A percentile compares a stretch with the other conserved stretches of the same genome.
Conservation (phyloP, 2,797 vertebrate genomes). For the Sebastes dallii region DNA sequence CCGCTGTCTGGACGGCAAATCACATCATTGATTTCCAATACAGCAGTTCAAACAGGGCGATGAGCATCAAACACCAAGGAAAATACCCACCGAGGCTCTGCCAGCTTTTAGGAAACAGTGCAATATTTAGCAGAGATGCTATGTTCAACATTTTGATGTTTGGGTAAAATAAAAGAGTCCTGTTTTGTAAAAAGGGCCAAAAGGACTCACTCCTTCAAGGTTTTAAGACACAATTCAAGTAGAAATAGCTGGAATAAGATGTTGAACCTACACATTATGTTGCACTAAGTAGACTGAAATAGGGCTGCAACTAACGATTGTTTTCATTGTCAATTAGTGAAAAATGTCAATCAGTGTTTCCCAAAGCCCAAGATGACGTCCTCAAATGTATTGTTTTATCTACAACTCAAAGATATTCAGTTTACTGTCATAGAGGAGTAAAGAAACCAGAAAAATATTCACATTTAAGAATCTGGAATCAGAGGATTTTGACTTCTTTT, state of each 20-base stretch:
- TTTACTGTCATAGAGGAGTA: too few species aligned
- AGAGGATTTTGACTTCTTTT: too few species aligned
- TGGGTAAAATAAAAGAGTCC: neutral
- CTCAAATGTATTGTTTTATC: too few species aligned
- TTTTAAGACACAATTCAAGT: neutral
- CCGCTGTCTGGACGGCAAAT: conserved; percentile 64
- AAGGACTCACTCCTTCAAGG: neutral
- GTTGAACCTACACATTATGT: neutral
- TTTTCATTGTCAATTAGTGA: too few species aligned
- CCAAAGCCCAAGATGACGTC: too few species aligned
- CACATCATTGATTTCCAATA: conserved; percentile 73
- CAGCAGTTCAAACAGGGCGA: conserved; percentile 47
- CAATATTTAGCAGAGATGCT: conserved; percentile 16
- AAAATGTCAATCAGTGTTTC: too few species aligned
- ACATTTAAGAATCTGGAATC: too few species aligned
- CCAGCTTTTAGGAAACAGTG: conserved; percentile 20
- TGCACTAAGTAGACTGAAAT: neutral
- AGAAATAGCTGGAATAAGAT: neutral
- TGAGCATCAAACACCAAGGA: conserved; percentile 22
- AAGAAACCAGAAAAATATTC: too few species aligned
- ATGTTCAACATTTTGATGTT: neutral
- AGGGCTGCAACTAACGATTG: too few species aligned
- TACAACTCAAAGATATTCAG: too few species aligned
- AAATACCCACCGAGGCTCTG: conserved; percentile 25
- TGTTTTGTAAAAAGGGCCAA: neutral